phyloP scores from a whole-genome alignment of 2,888 invertebrate species.

The Amblyjoppa fuscipennis region DNA sequence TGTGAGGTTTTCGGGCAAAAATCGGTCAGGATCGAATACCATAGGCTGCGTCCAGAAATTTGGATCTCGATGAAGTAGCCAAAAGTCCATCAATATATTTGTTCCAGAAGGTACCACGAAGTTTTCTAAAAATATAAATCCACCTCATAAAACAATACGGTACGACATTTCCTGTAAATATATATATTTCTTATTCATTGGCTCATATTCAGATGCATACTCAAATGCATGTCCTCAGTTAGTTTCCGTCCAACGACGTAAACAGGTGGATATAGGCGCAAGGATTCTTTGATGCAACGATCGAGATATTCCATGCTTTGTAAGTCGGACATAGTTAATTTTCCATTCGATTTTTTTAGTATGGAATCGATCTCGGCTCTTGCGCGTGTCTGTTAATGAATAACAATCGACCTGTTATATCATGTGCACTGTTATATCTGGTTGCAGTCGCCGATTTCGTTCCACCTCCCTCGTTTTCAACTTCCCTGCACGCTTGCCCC shows the following conservation, averaged over 20 bases:
- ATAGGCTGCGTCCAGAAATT: slow-evolving; percentile 89
- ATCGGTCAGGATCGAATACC: slow-evolving; percentile 89
- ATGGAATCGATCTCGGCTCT: slow-evolving; percentile 81
- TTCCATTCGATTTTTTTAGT: slow-evolving; percentile 85
- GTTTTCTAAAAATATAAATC: slow-evolving; percentile 81
- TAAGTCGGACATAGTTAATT: slow-evolving; percentile 86
- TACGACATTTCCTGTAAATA: no score
- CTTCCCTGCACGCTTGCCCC: no score
- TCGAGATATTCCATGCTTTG: slow-evolving; percentile 89
- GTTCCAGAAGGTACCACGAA: slow-evolving; percentile 86
- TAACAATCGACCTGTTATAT: no score
- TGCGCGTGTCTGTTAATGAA: slow-evolving; percentile 24
- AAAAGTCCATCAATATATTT: slow-evolving; percentile 87
- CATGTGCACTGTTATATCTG: no score
- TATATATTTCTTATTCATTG: no score
- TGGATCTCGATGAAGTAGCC: slow-evolving; percentile 88
- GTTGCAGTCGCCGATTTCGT: no score
- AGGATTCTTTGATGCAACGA: slow-evolving; percentile 89
- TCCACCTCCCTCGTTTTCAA: no score
- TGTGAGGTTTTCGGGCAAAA: slow-evolving; percentile 86
- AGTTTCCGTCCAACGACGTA: slow-evolving; percentile 86
- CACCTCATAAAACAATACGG: no score
- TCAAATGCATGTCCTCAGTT: slow-evolving; percentile 85
- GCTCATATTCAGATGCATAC: slow-evolving; percentile 78
- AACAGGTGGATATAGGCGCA: slow-evolving; percentile 90